Evolutionary conservation across 2,113 vertebrate species (phyloP).

Genomic region (Prietella phreatophila): DNA sequence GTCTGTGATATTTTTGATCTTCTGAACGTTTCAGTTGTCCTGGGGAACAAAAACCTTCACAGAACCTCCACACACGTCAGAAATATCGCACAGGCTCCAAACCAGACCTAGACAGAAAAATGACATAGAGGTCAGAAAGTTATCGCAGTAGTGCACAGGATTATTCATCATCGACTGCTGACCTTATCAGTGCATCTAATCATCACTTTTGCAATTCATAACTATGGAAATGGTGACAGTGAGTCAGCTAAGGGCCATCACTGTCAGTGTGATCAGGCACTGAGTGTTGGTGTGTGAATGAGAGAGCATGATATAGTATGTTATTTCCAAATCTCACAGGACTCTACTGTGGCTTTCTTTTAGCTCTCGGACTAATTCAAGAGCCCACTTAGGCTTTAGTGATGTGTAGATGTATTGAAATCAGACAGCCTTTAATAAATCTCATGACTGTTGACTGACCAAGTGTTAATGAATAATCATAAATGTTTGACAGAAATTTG

Average conservation of each 20-base stretch:
- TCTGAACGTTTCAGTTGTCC: not conserved
- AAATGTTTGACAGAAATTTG: not conserved
- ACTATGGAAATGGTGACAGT: not conserved
- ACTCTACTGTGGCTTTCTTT: not conserved
- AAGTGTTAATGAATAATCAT: not conserved
- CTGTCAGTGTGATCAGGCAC: not conserved
- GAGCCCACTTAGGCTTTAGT: not conserved
- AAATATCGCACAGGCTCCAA: not conserved
- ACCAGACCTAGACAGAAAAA: not conserved
- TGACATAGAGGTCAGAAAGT: not conserved
- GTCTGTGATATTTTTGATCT: not conserved
- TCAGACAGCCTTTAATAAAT: slow-evolving; percentile 1
- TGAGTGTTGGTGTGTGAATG: slow-evolving; percentile 4
- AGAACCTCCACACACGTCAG: not conserved
- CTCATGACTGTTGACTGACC: not conserved
- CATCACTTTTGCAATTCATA: slow-evolving; percentile 10
- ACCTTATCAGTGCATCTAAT: slow-evolving; percentile 13
- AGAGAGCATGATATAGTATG: not conserved
- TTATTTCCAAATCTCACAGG: not conserved
- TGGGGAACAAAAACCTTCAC: not conserved
- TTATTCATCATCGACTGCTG: not conserved
- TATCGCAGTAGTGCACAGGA: not conserved
- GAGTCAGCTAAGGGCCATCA: not conserved
- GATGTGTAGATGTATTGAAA: not conserved
- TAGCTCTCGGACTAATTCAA: not conserved